A percentile compares a stretch with the other conserved stretches of the same genome.
These are phyloP conservation scores for Drosophila villosipedis DNA, from an alignment of 2,888 invertebrate species.

Conservation along the genomic window DNA sequence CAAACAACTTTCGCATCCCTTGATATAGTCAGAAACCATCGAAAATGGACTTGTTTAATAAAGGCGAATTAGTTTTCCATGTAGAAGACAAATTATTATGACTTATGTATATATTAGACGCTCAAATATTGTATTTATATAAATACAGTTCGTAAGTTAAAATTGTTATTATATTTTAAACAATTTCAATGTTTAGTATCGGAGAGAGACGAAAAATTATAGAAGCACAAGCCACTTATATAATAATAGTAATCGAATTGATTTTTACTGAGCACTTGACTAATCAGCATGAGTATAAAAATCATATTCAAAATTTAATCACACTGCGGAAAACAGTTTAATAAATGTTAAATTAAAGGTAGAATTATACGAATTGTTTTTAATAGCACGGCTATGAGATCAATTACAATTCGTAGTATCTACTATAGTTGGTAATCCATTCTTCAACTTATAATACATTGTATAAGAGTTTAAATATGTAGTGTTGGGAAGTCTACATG, in stretches of 20 bases:
- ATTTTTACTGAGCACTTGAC: background rate
- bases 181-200: background rate
- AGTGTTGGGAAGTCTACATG: background rate
- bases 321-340: accelerated
- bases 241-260: background rate
- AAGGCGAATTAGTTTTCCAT: background rate
- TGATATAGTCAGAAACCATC: conserved; percentile 5
- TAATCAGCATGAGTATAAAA: background rate
- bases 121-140: background rate
- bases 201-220: accelerated
- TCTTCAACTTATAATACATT: background rate
- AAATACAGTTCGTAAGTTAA: background rate
- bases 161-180: background rate
- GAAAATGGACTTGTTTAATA: background rate
- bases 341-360: too few species aligned
- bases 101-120: background rate
- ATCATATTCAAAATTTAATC: background rate
- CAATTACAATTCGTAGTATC: background rate
- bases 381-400: background rate
- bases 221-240: background rate
- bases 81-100: background rate
- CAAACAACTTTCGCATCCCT: conserved; percentile 10
- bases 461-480: accelerated
- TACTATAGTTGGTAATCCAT: background rate
- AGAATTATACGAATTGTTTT: background rate